Percentiles rank a stretch among this genome's conserved stretches.
phyloP scores from a whole-genome alignment of 1,140 invertebrate genomes.

The Trichonephila clavata region DNA sequence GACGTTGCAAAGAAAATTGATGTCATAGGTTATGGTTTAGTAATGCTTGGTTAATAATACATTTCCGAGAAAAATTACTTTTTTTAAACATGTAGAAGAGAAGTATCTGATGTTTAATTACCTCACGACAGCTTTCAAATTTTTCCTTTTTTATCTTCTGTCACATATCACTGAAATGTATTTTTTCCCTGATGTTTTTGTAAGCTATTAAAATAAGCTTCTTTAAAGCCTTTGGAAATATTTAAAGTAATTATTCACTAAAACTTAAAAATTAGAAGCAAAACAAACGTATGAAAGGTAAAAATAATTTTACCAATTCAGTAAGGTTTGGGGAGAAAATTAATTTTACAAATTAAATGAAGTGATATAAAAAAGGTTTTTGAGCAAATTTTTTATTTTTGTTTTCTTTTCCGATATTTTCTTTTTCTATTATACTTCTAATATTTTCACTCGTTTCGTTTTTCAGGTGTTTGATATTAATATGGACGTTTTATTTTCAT shows the following conservation, averaged over 20 bases:
- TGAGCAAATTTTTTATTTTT: too few relatives aligned
- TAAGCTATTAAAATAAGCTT: neutral
- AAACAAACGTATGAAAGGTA: neutral
- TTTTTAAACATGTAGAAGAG: neutral
- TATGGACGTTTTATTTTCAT: too few relatives aligned
- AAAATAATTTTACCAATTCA: neutral
- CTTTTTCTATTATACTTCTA: too few relatives aligned
- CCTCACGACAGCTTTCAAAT: neutral
- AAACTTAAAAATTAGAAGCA: neutral
- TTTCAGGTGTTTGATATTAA: too few relatives aligned
- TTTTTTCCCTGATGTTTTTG: neutral
- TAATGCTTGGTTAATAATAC: neutral
- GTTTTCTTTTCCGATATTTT: too few relatives aligned
- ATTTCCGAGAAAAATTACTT: neutral
- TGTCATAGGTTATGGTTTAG: neutral
- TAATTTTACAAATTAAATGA: too few relatives aligned
- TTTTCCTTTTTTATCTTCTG: neutral
- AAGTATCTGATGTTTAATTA: conserved; percentile 8
- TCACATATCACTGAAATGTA: neutral
- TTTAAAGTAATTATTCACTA: neutral
- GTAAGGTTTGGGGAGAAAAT: too few relatives aligned
- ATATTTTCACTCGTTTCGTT: too few relatives aligned
- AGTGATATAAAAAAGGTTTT: too few relatives aligned
- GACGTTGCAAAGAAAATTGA: neutral
- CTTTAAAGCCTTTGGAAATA: neutral